These are phyloP conservation scores for Cinara cedri DNA, from an alignment of 2,888 invertebrate species.

Conservation along the genomic window DNA sequence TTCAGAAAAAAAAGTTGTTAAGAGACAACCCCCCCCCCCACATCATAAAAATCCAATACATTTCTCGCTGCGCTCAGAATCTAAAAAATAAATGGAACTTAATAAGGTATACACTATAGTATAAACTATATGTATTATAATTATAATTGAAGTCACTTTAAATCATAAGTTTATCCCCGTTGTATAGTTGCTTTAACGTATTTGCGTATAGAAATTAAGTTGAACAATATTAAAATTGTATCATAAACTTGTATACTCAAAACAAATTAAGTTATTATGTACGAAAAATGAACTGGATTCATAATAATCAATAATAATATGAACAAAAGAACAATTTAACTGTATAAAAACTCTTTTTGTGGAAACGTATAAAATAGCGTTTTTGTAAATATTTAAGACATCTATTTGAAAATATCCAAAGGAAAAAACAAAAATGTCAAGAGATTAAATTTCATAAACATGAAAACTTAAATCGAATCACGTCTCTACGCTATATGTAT, in stretches of 20 bases:
- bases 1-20: too few relatives aligned
- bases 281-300: conserved; percentile 7
- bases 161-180: too few relatives aligned
- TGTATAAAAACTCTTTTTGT: background rate
- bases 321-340: background rate
- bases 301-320: background rate
- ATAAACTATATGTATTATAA: too few relatives aligned
- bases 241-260: background rate
- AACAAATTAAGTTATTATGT: conserved; percentile 18
- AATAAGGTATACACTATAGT: too few relatives aligned
- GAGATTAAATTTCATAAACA: conserved; percentile 39
- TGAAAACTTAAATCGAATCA: conserved; percentile 42
- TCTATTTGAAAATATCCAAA: conserved; percentile 3
- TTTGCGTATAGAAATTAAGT: background rate
- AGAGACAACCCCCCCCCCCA: too few relatives aligned
- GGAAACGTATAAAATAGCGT: background rate
- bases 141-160: too few relatives aligned
- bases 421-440: conserved; percentile 35
- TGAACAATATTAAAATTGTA: background rate
- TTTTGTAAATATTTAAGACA: conserved; percentile 10
- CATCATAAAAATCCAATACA: too few relatives aligned
- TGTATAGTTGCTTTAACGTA: background rate
- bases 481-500: conserved; percentile 24
- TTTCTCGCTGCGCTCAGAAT: too few relatives aligned
- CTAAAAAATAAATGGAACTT: too few relatives aligned